Conservation (phyloP, 35 echinoderm and acorn worm genomes). For the Anneissia japonica region DNA sequence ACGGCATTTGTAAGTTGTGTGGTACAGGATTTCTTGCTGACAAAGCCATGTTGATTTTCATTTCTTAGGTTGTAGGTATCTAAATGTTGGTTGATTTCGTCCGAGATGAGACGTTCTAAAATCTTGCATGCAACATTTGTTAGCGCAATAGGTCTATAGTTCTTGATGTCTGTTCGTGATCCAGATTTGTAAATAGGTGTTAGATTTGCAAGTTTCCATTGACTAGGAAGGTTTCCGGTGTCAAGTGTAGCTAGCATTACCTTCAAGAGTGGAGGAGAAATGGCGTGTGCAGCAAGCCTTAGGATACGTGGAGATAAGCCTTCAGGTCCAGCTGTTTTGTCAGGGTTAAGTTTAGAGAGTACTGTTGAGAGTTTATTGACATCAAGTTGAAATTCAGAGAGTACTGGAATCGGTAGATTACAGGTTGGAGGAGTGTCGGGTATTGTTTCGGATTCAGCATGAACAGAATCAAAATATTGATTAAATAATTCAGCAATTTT, state of each 20-base stretch:
- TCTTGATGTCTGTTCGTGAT: slow-evolving; percentile 4
- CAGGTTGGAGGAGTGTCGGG: too few relatives aligned
- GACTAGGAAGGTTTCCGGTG: not conserved
- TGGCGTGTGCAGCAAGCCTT: not conserved
- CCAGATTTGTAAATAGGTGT: slow-evolving; percentile 33
- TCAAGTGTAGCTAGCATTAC: slow-evolving; percentile 9
- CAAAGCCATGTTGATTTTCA: not conserved
- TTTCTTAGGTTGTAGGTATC: not conserved
- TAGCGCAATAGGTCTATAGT: slow-evolving; percentile 54
- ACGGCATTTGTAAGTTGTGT: not conserved
- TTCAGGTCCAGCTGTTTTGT: not conserved
- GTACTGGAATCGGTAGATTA: not conserved
- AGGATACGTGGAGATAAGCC: not conserved
- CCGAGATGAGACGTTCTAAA: not conserved
- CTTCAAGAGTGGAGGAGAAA: not conserved
- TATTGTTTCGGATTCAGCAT: too few relatives aligned
- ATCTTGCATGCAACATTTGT: slow-evolving; percentile 36
- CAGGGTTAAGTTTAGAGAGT: not conserved
- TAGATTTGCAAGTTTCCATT: slow-evolving; percentile 34
- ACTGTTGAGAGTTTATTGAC: not conserved
- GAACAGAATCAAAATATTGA: too few relatives aligned
- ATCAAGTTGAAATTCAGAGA: not conserved
- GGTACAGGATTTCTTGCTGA: not conserved
- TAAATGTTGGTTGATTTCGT: not conserved
- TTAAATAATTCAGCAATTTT: too few relatives aligned